Evolutionary conservation across 2,888 invertebrate genomes (phyloP), one percentile per base, ranked within the genome.

Genomic region (Caenorhabditis doughertyi): DNA sequence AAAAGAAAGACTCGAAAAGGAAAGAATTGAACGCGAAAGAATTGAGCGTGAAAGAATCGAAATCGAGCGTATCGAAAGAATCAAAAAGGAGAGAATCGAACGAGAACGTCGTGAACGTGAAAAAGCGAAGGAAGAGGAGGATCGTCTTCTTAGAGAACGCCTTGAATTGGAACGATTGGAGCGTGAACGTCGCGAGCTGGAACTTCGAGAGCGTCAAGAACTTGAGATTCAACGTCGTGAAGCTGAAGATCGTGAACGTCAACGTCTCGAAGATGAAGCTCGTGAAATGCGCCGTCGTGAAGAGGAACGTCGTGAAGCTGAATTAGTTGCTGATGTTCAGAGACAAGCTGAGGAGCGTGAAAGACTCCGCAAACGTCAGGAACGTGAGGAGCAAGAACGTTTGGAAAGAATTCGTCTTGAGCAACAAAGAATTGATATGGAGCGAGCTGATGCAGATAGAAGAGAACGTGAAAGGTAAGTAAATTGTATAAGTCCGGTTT

Each of bases 21-120:
- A 84, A 8, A 74, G 86, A 79, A 85, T 86, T 49, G 86, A 86
- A 70, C 71, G 86, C 7, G 86, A 88, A 65, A 55, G 87, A 49
- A 84, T 87, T 42, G 85, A 88, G 49, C 81, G 84, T 65, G 83
- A 89, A 81, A 79, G 89, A 25, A 81, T 88, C 56, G 89, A 89
- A 70, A 89, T 90, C 58, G 90, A 90, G 70, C 85, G 91, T 25
- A 90, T 91, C 67, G 91, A 91, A 68, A 84, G 90, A 23, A 90
- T 90, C 83, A 89, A 89, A 74, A 83, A 89, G 18, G 90, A 90
- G 68, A 83, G 89, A 51, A 79, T 88, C 27, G 90, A 90, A 56
- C 79, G 85, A 51, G 90, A 90, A 60, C 81, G 87, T 29, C 62
- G 76, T 18, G 88, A 90, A 21, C 65, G 80, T n/a, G 87, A 89